Evolutionary conservation across 1,140 invertebrate genomes (phyloP).

Genomic region (Sarcophaga peregrina): DNA sequence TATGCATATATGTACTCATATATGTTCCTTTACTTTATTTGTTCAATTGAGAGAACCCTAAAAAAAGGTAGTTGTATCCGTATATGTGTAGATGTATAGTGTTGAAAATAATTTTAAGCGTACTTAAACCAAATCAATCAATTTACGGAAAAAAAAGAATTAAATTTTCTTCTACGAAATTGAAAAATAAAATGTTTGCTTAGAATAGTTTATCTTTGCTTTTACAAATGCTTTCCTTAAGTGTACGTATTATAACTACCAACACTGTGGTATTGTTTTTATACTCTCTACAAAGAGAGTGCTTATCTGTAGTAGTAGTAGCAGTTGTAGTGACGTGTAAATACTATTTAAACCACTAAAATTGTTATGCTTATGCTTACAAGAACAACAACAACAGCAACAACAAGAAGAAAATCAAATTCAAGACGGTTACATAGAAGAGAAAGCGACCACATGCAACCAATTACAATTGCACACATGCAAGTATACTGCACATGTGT

Average conservation of each 20-base stretch:
- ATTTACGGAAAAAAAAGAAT: too few species aligned
- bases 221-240: neutral
- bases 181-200: too few species aligned
- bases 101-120: too few species aligned
- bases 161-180: too few species aligned
- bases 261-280: neutral
- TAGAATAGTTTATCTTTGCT: neutral
- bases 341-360: constrained; percentile 16
- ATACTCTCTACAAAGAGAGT: neutral
- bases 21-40: neutral
- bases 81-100: too few species aligned
- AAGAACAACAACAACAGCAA: too few species aligned
- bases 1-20: neutral
- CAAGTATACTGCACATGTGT: neutral
- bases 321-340: neutral
- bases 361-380: constrained; percentile 4
- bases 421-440: neutral
- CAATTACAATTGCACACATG: neutral
- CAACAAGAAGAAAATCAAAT: too few species aligned
- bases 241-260: neutral
- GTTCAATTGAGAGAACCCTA: neutral
- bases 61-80: neutral
- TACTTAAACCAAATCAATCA: too few species aligned
- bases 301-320: neutral
- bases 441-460: neutral